phyloP scores from a whole-genome alignment of 2,113 vertebrate species.

The Rhizomys pruinosus region DNA sequence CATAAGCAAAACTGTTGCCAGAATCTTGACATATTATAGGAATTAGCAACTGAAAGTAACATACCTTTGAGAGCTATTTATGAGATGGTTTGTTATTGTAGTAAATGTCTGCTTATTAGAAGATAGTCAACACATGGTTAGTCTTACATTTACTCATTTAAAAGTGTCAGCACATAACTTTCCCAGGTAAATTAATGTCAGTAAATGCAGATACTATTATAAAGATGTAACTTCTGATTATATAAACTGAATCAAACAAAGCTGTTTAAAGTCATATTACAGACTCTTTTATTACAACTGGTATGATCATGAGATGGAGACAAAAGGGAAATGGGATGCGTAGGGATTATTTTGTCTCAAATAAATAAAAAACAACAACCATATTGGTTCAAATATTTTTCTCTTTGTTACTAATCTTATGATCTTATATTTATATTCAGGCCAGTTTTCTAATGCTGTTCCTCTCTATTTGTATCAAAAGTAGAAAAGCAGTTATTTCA shows the following conservation, averaged over 20 bases:
- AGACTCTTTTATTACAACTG: not conserved
- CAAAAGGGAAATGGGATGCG: not conserved
- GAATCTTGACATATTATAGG: not conserved
- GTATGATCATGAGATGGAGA: not conserved
- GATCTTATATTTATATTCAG: not conserved
- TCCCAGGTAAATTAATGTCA: slow-evolving; percentile 2
- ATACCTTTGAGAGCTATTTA: slow-evolving; percentile 11
- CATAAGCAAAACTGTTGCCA: not conserved
- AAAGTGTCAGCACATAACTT: not conserved
- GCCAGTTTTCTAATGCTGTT: not conserved
- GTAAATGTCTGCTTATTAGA: not conserved
- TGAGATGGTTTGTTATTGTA: slow-evolving; percentile 24
- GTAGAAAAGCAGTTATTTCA: not conserved
- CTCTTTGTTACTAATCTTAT: slow-evolving; percentile 19
- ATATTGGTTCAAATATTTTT: slow-evolving; percentile 15
- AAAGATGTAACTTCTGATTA: slow-evolving; percentile 32
- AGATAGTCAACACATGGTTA: not conserved
- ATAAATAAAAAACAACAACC: not conserved
- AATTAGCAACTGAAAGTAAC: slow-evolving; percentile 22
- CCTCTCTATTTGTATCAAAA: not conserved
- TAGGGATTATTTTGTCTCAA: not conserved
- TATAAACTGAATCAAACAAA: slow-evolving; percentile 5
- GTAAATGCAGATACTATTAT: slow-evolving; percentile 15
- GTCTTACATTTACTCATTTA: not conserved
- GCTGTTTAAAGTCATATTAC: not conserved